Evolutionary conservation across 2,888 invertebrate genomes (phyloP).

Genomic region (Drosophila villosipedis): DNA sequence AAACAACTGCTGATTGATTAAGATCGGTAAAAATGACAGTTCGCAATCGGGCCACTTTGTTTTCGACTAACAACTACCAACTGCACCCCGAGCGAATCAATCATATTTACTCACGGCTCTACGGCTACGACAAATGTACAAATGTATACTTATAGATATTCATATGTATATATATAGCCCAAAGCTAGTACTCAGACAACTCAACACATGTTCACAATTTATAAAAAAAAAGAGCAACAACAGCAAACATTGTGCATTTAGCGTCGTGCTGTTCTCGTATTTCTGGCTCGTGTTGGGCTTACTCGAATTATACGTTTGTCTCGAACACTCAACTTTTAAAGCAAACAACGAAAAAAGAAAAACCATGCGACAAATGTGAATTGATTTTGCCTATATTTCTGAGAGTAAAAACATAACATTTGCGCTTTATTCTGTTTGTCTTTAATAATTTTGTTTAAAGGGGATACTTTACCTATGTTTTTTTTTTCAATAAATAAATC

Average conservation of each 20-base stretch:
- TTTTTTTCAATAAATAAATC: neutral
- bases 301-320: conserved; percentile 23
- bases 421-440: neutral
- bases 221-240: neutral
- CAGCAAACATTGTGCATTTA: conserved; percentile 26
- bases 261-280: conserved; percentile 12
- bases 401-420: neutral
- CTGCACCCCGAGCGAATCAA: conserved; percentile 61
- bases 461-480: neutral
- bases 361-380: conserved; percentile 20
- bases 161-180: neutral
- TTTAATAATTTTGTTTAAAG: neutral
- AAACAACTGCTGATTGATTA: conserved; percentile 62
- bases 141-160: neutral
- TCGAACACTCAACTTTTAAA: conserved; percentile 43
- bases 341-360: conserved; percentile 30
- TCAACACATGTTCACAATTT: conserved; percentile 51
- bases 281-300: conserved; percentile 23
- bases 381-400: neutral
- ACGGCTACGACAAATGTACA: conserved; percentile 17
- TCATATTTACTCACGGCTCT: conserved; percentile 53
- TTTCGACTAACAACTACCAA: conserved; percentile 13
- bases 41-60: conserved; percentile 29
- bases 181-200: conserved; percentile 51
- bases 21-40: conserved; percentile 51